Evolutionary conservation across 1,140 invertebrate genomes (phyloP), one percentile per base, ranked within the genome.

Genomic region (Araneus ventricosus): DNA sequence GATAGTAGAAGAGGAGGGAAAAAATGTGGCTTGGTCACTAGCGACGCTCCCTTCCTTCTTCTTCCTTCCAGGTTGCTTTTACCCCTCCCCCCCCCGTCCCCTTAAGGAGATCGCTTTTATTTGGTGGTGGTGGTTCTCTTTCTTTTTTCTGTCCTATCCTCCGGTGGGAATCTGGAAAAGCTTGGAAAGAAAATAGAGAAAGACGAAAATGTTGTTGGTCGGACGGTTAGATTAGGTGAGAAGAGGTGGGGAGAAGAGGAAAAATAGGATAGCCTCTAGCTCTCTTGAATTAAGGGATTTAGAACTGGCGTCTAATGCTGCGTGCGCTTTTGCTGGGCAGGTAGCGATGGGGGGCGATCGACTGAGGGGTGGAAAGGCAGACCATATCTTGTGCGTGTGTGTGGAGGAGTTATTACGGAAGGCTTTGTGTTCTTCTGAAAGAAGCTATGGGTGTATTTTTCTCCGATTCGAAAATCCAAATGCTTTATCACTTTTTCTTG

Each of bases 231-330:
- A 75, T 75, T 34, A 75, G 70, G 70, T 75, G 70, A 37, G 70
- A 75, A 82, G 30, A 39, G 75, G 17, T 17, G 8, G 24, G 37
- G 10, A 52, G 10, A 52, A 79, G 80, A 27, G 39, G 30, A 82
- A 82, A 82, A 82, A 45, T 45, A 52, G 80, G 39, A 82, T 52
- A 52, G 80, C 41, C 41, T 52, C 37, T 24, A 41, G 80, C 20
- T 41, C 80, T 82, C 80, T 82, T 82, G 80, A 82, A 82, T 82
- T 82, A 82, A 82, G 39, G 41, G 80, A 82, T 82, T 82, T 82
- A 52, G 80, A 82, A 30, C 30, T 41, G 80, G 80, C 37, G 27
- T 82, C 80, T 52, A 52, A 82, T 82, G 39, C 41, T 45, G 39
- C n/a, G 80, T 52, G 41, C 39, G 80, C 39, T 39, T 82, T 75